These are phyloP conservation scores for Bufo bufo DNA, from an alignment of 2,113 vertebrate genomes.

Conservation along the genomic window DNA sequence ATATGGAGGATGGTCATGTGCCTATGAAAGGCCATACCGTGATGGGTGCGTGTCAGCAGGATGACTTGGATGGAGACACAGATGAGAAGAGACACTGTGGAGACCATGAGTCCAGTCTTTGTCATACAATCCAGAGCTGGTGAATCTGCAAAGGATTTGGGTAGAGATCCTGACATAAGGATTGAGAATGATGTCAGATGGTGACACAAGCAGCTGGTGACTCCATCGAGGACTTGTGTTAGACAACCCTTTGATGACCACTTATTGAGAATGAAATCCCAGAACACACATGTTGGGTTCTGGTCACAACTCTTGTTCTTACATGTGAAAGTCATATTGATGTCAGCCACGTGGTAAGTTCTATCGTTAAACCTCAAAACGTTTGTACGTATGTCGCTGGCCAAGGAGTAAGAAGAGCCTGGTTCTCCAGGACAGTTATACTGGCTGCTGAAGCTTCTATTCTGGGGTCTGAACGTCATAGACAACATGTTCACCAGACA, in stretches of 20 bases:
- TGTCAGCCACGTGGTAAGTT: not conserved
- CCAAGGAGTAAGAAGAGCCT: not conserved
- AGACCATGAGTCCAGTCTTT: not conserved
- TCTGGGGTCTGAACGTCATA: not conserved
- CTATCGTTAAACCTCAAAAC: not conserved
- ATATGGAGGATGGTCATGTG: constrained; percentile 14
- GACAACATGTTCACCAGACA: constrained; percentile 13
- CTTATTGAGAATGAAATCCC: not conserved
- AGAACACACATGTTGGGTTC: not conserved
- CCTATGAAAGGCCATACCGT: not conserved
- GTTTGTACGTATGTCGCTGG: not conserved
- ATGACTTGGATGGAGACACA: constrained; percentile 24
- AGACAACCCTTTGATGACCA: constrained; percentile 33
- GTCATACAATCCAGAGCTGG: not conserved
- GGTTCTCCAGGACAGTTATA: not conserved
- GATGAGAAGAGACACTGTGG: constrained; percentile 10
- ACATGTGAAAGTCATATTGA: constrained; percentile 37
- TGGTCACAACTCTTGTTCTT: not conserved
- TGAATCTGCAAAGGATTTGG: not conserved
- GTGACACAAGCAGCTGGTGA: not conserved
- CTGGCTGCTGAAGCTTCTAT: not conserved
- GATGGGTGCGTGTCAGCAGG: not conserved
- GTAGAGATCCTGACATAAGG: constrained; percentile 1
- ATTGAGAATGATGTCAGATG: constrained; percentile 38
- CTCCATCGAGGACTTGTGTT: not conserved